Percentiles rank a stretch among this genome's conserved stretches.
phyloP scores from a whole-genome alignment of 2,888 invertebrate genomes.

The Cyclophora punctaria region DNA sequence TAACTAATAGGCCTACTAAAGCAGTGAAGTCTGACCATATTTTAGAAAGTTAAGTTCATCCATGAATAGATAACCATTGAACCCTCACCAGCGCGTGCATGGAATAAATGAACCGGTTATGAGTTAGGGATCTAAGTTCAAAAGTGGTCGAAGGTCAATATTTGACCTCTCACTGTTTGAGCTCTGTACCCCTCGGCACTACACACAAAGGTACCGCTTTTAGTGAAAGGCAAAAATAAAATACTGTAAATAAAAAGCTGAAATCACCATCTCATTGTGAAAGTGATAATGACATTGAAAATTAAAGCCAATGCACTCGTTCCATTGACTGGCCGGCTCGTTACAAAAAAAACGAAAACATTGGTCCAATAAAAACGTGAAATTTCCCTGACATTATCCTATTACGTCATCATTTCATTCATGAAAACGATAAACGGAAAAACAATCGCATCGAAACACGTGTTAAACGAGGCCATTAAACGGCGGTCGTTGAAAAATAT shows the following conservation, averaged over 20 bases:
- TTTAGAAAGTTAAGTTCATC: too few relatives aligned
- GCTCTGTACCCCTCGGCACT: neutral
- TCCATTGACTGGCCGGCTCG: conserved; percentile 64
- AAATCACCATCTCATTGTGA: conserved; percentile 57
- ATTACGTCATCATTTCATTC: conserved; percentile 74
- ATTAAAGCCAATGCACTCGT: conserved; percentile 67
- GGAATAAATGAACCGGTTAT: conserved; percentile 23
- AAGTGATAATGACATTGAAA: conserved; percentile 75
- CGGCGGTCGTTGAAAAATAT: conserved; percentile 67
- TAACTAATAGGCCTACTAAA: too few relatives aligned
- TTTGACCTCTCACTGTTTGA: conserved; percentile 19
- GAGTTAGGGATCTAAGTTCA: conserved; percentile 14
- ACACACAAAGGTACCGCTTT: too few relatives aligned
- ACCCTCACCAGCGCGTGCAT: too few relatives aligned
- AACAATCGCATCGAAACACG: conserved; percentile 68
- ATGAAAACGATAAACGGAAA: conserved; percentile 66
- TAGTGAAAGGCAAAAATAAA: too few relatives aligned
- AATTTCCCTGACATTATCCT: conserved; percentile 73
- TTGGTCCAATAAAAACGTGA: conserved; percentile 70
- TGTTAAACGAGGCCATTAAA: conserved; percentile 68
- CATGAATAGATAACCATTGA: conserved; percentile 21
- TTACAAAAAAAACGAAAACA: conserved; percentile 62
- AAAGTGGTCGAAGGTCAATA: conserved; percentile 24
- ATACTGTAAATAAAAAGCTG: conserved; percentile 6
- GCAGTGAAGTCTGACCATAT: too few relatives aligned